These are phyloP conservation scores for Odontamblyopus lacepedii DNA, from an alignment of 2,797 vertebrate genomes.

Conservation along the genomic window DNA sequence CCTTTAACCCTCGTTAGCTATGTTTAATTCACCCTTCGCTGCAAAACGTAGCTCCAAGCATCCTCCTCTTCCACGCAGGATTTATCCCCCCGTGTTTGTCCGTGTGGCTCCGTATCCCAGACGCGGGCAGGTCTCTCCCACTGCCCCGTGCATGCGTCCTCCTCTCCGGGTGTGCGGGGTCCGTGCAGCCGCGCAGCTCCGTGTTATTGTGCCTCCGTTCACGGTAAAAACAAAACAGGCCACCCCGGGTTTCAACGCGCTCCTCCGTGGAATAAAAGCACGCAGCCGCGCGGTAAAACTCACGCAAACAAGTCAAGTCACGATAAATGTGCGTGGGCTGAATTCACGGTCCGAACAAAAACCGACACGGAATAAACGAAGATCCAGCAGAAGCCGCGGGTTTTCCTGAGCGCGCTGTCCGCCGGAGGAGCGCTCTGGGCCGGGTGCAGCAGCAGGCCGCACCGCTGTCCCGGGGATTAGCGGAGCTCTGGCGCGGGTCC, in stretches of 20 bases:
- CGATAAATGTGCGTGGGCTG: not conserved
- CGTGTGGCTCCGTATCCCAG: conserved; percentile 34
- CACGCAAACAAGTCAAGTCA: no score
- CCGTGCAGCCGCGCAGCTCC: conserved; percentile 12
- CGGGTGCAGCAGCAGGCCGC: conserved; percentile 78
- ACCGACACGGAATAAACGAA: conserved; percentile 9
- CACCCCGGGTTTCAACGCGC: conserved; percentile 42
- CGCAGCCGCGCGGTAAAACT: not conserved
- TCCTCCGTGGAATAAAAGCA: conserved; percentile 9
- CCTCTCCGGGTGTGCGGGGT: not conserved
- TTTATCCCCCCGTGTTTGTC: not conserved
- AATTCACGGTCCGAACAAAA: conserved; percentile 3
- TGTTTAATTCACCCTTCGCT: conserved; percentile 25
- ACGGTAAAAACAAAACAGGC: conserved; percentile 81
- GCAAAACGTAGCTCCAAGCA: conserved; percentile 26
- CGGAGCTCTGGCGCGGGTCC: conserved; percentile 17
- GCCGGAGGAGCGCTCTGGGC: conserved; percentile 55
- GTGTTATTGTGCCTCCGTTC: conserved; percentile 80
- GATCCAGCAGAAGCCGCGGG: conserved; percentile 47
- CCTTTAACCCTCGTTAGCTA: conserved; percentile 44
- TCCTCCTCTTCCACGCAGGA: conserved; percentile 8
- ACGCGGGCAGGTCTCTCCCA: conserved; percentile 20
- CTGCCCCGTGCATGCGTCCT: conserved; percentile 14
- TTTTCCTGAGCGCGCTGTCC: conserved; percentile 51
- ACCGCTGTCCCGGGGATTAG: conserved; percentile 48